Evolutionary conservation across 2,888 invertebrate genomes (phyloP).

Genomic region (Antitype chi): DNA sequence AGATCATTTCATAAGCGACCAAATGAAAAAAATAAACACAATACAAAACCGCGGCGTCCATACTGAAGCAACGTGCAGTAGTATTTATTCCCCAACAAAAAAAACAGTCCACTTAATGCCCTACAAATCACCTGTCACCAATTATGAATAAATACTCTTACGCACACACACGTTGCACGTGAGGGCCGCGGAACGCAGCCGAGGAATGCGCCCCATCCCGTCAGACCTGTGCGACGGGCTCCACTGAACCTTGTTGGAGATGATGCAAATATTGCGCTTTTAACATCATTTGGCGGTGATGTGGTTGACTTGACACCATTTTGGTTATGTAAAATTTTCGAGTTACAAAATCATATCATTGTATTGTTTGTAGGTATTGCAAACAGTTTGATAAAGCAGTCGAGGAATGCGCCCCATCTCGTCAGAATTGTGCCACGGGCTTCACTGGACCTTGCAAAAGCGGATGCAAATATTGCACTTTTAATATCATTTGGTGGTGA

Average conservation of each 20-base stretch:
- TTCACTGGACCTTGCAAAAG: conserved; percentile 41
- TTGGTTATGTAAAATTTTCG: too few relatives aligned
- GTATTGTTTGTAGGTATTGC: neutral
- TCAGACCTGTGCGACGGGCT: conserved; percentile 61
- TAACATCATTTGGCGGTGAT: conserved; percentile 36
- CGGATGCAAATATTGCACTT: conserved; percentile 55
- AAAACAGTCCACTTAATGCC: conserved; percentile 10
- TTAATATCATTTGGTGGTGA: conserved; percentile 44
- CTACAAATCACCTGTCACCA: conserved; percentile 41
- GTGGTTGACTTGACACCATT: too few relatives aligned
- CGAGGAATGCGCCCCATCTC: too few relatives aligned
- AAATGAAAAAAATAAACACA: neutral
- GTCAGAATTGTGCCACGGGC: conserved; percentile 61
- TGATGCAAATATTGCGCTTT: conserved; percentile 56
- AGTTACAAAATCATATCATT: neutral
- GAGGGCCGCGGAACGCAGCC: conserved; percentile 56
- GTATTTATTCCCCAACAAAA: conserved; percentile 2
- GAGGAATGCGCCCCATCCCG: conserved; percentile 66
- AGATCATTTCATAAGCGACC: neutral
- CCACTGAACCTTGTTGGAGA: conserved; percentile 38
- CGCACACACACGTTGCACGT: conserved; percentile 33
- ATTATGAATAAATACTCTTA: conserved; percentile 24
- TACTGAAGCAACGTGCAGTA: neutral
- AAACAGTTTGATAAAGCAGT: too few relatives aligned
- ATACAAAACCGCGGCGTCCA: neutral